Evolutionary conservation across 2,888 invertebrate genomes (phyloP).

Genomic region (Abrostola tripartita): DNA sequence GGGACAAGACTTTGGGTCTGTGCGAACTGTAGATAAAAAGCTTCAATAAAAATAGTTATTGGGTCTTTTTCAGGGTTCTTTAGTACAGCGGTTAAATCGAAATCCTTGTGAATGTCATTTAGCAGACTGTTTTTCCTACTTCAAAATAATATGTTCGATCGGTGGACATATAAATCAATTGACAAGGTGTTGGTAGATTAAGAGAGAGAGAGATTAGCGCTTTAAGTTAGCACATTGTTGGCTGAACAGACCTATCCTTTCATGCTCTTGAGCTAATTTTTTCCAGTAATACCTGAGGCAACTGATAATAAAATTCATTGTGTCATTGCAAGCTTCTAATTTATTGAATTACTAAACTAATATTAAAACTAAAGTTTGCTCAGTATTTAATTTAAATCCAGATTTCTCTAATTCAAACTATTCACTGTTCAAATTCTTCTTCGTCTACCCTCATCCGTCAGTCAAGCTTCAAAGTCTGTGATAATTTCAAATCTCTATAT

Average conservation of each 20-base stretch:
- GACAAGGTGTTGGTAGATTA: too few relatives aligned
- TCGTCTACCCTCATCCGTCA: conserved; percentile 28
- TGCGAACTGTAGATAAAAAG: conserved; percentile 20
- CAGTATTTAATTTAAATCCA: background rate
- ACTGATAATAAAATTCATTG: too few relatives aligned
- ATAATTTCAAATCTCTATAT: conserved; percentile 38
- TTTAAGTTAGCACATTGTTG: too few relatives aligned
- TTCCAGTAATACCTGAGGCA: too few relatives aligned
- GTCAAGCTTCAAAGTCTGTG: conserved; percentile 23
- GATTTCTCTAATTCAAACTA: conserved; percentile 20
- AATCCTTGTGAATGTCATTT: background rate
- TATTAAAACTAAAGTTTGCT: background rate
- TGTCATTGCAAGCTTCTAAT: conserved; percentile 5
- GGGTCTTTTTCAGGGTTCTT: conserved; percentile 3
- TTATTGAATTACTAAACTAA: conserved; percentile 1
- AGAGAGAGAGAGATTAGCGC: too few relatives aligned
- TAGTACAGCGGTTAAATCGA: background rate
- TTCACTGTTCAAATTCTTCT: conserved; percentile 20
- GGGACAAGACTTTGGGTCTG: conserved; percentile 11
- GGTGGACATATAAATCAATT: too few relatives aligned
- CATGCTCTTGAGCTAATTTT: too few relatives aligned
- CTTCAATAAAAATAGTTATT: conserved; percentile 7
- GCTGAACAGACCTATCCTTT: too few relatives aligned
- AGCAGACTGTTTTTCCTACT: too few relatives aligned
- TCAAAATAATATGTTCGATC: too few relatives aligned